A percentile compares a stretch with the other conserved stretches of the same genome.
Conservation (phyloP, 2,888 invertebrate species). For the Dione juno region DNA sequence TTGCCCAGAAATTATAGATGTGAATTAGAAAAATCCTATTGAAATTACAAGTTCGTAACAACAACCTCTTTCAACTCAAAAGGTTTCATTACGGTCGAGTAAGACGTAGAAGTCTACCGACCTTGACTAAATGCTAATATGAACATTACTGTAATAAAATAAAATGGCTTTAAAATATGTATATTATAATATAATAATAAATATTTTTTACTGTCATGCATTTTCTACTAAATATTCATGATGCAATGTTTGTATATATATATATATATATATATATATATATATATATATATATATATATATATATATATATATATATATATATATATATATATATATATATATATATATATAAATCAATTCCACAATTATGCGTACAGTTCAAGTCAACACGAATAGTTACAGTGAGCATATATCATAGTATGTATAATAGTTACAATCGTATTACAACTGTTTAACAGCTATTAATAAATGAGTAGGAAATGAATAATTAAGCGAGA, state of each 20-base stretch:
- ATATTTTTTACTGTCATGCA: background rate
- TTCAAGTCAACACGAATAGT: background rate
- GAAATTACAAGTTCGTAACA: background rate
- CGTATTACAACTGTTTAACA: conserved; percentile 9
- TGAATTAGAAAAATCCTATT: background rate
- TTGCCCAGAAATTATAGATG: background rate
- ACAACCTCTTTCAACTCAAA: conserved; percentile 15
- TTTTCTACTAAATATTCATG: too few species aligned
- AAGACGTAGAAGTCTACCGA: conserved; percentile 8
- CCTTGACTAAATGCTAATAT: conserved; percentile 35
- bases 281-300: too few species aligned
- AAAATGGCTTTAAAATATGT: background rate
- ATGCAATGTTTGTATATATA: background rate
- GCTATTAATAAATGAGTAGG: conserved; percentile 30
- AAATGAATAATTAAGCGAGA: conserved; percentile 19
- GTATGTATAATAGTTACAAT: conserved; percentile 5
- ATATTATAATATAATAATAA: background rate
- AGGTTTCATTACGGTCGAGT: conserved; percentile 21
- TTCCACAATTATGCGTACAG: too few species aligned
- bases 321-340: too few species aligned
- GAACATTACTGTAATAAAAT: conserved; percentile 7
- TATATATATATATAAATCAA: too few species aligned
- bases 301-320: too few species aligned
- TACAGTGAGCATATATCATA: background rate
- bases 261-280: background rate